Evolutionary conservation across 2,113 vertebrate species (phyloP).

Genomic region (Phylloscopus trochilus): DNA sequence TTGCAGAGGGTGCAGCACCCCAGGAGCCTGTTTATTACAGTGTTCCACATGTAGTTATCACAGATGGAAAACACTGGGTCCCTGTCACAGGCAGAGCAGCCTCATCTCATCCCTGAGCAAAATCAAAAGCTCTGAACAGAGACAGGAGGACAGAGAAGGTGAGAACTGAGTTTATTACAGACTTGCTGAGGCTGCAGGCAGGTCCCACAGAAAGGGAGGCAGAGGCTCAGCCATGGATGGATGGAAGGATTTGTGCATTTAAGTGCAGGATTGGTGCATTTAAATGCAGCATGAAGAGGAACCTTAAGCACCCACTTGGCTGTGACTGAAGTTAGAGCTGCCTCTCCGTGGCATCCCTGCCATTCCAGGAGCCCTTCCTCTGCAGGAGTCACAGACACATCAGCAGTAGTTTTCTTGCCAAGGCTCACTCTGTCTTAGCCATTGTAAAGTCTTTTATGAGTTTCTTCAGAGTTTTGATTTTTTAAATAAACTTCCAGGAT

Average conservation of each 20-base stretch:
- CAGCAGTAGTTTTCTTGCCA: neutral
- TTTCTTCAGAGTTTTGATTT: neutral
- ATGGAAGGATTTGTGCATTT: neutral
- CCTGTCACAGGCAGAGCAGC: neutral
- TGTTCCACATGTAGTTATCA: neutral
- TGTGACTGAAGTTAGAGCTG: neutral
- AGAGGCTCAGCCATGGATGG: neutral
- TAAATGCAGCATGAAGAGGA: neutral
- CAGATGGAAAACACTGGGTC: neutral
- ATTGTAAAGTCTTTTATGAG: neutral
- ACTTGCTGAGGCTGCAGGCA: neutral
- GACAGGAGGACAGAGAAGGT: neutral
- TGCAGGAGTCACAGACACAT: neutral
- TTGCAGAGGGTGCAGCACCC: neutral
- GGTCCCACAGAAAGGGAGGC: neutral
- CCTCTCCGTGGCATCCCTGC: neutral
- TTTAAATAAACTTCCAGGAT: neutral
- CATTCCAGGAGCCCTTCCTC: neutral
- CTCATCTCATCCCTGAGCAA: neutral
- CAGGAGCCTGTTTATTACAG: neutral
- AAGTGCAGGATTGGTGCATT: neutral
- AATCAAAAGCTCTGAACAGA: neutral
- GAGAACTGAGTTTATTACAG: neutral
- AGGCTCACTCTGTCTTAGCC: neutral
- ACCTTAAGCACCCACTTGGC: neutral